Evolutionary conservation across 2,888 invertebrate genomes (phyloP).

Genomic region (Polyommatus iphigenia): DNA sequence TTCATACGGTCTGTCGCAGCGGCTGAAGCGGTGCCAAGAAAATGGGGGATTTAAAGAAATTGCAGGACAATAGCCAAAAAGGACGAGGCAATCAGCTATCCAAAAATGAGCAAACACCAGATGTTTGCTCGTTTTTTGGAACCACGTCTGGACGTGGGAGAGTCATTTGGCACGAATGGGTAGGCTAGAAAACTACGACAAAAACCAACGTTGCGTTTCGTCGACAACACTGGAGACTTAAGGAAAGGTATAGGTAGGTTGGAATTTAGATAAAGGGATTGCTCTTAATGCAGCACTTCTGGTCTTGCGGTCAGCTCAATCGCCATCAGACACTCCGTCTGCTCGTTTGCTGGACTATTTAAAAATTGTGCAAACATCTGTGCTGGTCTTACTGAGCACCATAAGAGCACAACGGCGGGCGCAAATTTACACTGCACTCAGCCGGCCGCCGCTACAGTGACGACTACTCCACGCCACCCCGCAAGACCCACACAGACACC

Average conservation of each 20-base stretch:
- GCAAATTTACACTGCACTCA: slow-evolving; percentile 76
- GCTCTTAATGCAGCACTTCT: no score
- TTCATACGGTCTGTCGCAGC: slow-evolving; percentile 17
- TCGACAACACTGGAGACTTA: no score
- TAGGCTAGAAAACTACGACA: not conserved
- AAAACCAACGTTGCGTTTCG: no score
- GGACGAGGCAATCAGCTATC: slow-evolving; percentile 48
- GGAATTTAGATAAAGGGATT: no score
- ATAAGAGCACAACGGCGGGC: slow-evolving; percentile 68
- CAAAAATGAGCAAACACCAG: not conserved
- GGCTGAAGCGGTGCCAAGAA: slow-evolving; percentile 22
- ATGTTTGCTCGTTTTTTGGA: not conserved
- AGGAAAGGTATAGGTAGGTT: no score
- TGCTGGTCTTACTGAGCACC: slow-evolving; percentile 55
- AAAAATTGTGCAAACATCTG: not conserved
- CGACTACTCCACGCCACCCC: slow-evolving; percentile 55
- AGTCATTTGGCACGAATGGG: not conserved
- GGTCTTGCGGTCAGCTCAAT: not conserved
- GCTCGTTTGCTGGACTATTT: not conserved
- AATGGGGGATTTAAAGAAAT: slow-evolving; percentile 4
- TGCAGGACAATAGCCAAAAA: slow-evolving; percentile 18
- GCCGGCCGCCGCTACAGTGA: slow-evolving; percentile 66
- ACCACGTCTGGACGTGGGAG: not conserved
- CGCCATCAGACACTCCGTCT: not conserved
- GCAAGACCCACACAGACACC: slow-evolving; percentile 30